Conservation (phyloP, 2,888 invertebrate species). For the Rhopalosiphum nymphaeae region DNA sequence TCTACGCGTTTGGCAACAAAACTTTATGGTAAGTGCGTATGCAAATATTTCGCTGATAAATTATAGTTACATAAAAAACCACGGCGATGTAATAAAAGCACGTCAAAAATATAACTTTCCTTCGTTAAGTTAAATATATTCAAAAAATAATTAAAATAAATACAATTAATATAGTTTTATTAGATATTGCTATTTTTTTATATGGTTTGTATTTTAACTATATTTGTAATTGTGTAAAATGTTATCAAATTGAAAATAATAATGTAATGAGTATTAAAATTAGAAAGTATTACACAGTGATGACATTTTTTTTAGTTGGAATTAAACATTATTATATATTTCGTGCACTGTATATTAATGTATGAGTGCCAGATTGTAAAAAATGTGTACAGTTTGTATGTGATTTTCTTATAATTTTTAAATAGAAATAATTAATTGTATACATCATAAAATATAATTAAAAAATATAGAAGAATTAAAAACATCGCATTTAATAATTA, state of each 20-base stretch:
- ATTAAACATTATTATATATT: background rate
- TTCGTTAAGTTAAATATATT: background rate
- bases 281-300: background rate
- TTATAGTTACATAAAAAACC: background rate
- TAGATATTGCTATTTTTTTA: background rate
- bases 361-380: background rate
- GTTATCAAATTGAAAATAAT: background rate
- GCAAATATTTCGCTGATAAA: conserved; percentile 25
- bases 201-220: background rate
- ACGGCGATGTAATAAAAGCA: background rate
- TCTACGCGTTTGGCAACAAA: conserved; percentile 20
- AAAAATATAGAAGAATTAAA: background rate
- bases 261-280: background rate
- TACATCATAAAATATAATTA: background rate
- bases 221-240: background rate
- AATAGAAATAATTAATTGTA: background rate
- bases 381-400: background rate
- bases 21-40: conserved; percentile 34
- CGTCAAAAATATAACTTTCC: conserved; percentile 9
- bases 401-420: background rate
- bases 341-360: background rate
- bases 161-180: background rate
- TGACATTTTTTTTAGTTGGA: background rate
- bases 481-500: background rate
- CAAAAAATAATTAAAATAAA: background rate